A percentile compares a stretch with the other conserved stretches of the same genome.
phyloP scores from a whole-genome alignment of 1,140 invertebrate genomes.

The Scaptomyza montana region DNA sequence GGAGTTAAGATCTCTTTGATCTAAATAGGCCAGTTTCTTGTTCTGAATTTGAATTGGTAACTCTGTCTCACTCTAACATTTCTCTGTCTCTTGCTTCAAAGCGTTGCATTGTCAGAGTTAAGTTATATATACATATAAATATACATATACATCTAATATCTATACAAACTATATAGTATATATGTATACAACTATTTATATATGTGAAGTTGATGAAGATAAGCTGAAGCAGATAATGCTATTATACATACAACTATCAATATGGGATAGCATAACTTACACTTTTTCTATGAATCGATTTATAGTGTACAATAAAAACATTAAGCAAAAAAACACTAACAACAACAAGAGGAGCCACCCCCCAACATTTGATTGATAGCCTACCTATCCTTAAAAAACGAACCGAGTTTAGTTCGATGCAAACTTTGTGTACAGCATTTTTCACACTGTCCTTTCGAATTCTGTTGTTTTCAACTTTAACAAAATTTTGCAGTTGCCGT shows the following conservation, averaged over 20 bases:
- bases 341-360: constrained; percentile 47
- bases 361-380: constrained; percentile 29
- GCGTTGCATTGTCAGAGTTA: constrained; percentile 79
- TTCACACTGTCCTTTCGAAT: constrained; percentile 58
- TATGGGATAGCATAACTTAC: constrained; percentile 81
- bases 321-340: background rate
- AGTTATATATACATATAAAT: constrained; percentile 48
- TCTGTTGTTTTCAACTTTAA: constrained; percentile 57
- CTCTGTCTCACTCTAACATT: constrained; percentile 34
- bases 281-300: constrained; percentile 82
- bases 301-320: constrained; percentile 67
- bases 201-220: constrained; percentile 29
- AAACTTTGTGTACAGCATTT: constrained; percentile 56
- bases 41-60: constrained; percentile 40
- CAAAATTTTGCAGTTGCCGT: constrained; percentile 69
- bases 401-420: constrained; percentile 52
- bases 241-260: constrained; percentile 64
- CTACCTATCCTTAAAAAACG: constrained; percentile 47
- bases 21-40: constrained; percentile 24
- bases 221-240: constrained; percentile 41
- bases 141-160: constrained; percentile 66
- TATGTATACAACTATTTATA: constrained; percentile 55
- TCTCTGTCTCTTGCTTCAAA: constrained; percentile 73
- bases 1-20: constrained; percentile 12
- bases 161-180: constrained; percentile 64